Conservation (phyloP, 2,113 vertebrate species). For the Myrmophylax atrothorax region DNA sequence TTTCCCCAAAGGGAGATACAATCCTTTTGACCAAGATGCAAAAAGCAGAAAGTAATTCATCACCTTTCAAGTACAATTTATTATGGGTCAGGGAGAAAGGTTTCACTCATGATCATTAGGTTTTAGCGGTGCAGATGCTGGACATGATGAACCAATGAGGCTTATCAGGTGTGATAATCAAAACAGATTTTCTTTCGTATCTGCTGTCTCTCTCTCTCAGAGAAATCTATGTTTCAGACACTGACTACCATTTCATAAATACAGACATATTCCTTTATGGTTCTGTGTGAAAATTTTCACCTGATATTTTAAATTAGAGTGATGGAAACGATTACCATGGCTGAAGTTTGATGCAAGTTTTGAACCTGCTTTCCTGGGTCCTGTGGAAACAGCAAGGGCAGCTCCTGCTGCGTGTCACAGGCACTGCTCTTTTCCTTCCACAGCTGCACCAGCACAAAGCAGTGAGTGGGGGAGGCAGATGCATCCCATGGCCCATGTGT, state of each 20-base stretch:
- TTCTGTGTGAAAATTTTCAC: neutral
- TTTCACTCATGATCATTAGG: slow-evolving; percentile 35
- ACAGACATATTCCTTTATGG: neutral
- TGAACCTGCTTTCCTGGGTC: neutral
- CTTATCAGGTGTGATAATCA: slow-evolving; percentile 62
- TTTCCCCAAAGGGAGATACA: neutral
- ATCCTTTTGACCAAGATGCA: slow-evolving; percentile 16
- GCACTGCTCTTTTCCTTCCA: neutral
- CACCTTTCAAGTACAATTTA: slow-evolving; percentile 36
- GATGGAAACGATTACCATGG: neutral
- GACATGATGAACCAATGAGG: slow-evolving; percentile 59
- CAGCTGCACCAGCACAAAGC: neutral
- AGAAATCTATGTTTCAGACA: neutral
- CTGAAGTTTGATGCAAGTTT: neutral
- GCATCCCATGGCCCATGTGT: accelerated
- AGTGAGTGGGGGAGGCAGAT: neutral
- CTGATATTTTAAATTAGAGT: neutral
- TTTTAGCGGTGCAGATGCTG: slow-evolving; percentile 26
- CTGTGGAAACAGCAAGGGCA: neutral
- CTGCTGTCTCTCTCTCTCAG: neutral
- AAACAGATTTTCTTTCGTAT: slow-evolving; percentile 57
- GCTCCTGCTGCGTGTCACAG: neutral
- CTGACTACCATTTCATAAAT: neutral
- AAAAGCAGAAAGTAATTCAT: slow-evolving; percentile 44
- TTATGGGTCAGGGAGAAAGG: slow-evolving; percentile 44